These are phyloP conservation scores for Cartodere bifasciata DNA, from an alignment of 2,888 invertebrate genomes.

Conservation along the genomic window DNA sequence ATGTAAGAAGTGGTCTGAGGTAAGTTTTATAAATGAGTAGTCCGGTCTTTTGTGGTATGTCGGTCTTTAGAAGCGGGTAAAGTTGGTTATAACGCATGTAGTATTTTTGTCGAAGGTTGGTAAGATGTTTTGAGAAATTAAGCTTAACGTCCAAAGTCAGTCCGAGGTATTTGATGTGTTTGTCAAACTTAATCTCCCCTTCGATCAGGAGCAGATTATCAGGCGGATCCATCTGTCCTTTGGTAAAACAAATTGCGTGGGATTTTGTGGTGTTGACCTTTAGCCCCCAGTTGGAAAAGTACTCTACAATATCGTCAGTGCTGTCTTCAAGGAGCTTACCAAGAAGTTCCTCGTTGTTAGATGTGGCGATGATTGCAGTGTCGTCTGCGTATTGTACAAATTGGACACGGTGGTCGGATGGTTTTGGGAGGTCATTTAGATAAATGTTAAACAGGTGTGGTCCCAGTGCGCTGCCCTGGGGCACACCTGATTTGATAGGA, in stretches of 20 bases:
- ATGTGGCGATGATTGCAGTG: constrained; percentile 13
- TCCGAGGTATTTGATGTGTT: constrained; percentile 11
- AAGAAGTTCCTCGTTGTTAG: constrained; percentile 7
- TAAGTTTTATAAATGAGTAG: constrained; percentile 17
- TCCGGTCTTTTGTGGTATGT: constrained; percentile 12
- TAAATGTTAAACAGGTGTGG: constrained; percentile 13
- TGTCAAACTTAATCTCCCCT: constrained; percentile 6
- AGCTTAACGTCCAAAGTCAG: constrained; percentile 9
- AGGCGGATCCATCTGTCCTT: constrained; percentile 10
- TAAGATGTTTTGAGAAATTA: too few relatives aligned
- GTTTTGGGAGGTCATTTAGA: constrained; percentile 11
- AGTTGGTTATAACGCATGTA: too few relatives aligned
- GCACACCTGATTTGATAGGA: too few relatives aligned
- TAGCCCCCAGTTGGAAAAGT: constrained; percentile 13
- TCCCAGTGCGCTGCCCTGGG: too few relatives aligned
- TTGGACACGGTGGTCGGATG: constrained; percentile 11
- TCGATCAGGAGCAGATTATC: constrained; percentile 8
- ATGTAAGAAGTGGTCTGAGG: constrained; percentile 16
- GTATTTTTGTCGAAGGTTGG: too few relatives aligned
- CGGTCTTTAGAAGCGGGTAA: constrained; percentile 10
- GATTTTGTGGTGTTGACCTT: constrained; percentile 12
- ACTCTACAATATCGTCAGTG: constrained; percentile 7
- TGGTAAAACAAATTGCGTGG: constrained; percentile 13
- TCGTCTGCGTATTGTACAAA: constrained; percentile 14
- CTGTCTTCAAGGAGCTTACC: constrained; percentile 9